Evolutionary conservation across 1,140 invertebrate species (phyloP).

Genomic region (Drosophila arawakana): DNA sequence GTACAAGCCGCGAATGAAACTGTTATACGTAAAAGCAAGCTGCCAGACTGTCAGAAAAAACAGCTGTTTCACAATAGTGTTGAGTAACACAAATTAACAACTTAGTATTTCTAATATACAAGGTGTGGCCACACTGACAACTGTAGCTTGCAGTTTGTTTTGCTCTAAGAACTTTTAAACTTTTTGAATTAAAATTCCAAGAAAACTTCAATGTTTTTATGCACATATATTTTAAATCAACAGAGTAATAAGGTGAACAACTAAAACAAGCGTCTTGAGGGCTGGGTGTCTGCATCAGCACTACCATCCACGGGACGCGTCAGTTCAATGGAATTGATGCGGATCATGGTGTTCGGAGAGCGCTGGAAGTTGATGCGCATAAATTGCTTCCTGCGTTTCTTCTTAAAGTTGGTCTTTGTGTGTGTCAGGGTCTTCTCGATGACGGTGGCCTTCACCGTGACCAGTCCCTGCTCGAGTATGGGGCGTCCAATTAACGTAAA

Average conservation of each 20-base stretch:
- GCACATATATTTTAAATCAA: slow-evolving; percentile 29
- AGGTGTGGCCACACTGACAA: too few relatives aligned
- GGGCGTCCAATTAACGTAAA: slow-evolving; percentile 94
- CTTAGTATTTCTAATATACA: too few relatives aligned
- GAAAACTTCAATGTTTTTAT: not conserved
- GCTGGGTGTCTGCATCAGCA: slow-evolving; percentile 16
- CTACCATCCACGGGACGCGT: slow-evolving; percentile 70
- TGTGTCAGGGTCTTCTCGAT: slow-evolving; percentile 95
- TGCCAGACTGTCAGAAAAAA: slow-evolving; percentile 4
- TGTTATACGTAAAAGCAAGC: not conserved
- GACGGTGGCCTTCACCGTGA: slow-evolving; percentile 92
- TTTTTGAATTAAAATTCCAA: not conserved
- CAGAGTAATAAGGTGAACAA: slow-evolving; percentile 23
- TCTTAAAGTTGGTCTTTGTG: slow-evolving; percentile 91
- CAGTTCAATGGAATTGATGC: slow-evolving; percentile 90
- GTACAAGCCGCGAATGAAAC: not conserved
- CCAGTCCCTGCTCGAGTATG: slow-evolving; percentile 90
- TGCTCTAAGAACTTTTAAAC: not conserved
- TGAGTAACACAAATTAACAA: too few relatives aligned
- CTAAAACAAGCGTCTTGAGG: slow-evolving; percentile 65
- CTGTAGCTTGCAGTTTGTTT: too few relatives aligned
- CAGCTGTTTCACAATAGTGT: not conserved
- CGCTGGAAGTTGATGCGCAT: slow-evolving; percentile 90
- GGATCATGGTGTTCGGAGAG: slow-evolving; percentile 89
- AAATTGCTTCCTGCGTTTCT: slow-evolving; percentile 91